Conservation (phyloP, 2,797 vertebrate genomes). For the Hoplostethus mediterraneus region DNA sequence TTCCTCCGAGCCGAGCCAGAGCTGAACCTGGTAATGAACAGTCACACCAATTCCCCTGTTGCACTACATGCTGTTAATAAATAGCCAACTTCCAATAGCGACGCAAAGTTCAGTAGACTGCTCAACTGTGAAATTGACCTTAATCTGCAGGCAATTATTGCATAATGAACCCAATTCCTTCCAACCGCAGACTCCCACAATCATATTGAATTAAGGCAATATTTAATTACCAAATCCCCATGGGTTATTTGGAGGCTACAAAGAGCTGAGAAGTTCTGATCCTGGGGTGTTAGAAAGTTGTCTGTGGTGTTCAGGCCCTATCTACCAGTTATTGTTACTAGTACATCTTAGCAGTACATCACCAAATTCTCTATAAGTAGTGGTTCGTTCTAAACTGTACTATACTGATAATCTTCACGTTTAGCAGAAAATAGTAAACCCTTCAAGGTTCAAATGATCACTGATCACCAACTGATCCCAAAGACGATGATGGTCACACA, state of each 20-base stretch:
- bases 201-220: conserved; percentile 61
- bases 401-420: too few species aligned
- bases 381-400: too few species aligned
- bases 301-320: not conserved
- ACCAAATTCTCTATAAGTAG: too few species aligned
- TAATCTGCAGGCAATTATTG: conserved; percentile 62
- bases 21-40: conserved; percentile 22
- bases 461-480: too few species aligned
- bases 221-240: conserved; percentile 59
- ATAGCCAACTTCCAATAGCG: conserved; percentile 16
- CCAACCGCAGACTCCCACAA: conserved; percentile 44
- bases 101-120: conserved; percentile 39
- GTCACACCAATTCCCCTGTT: conserved; percentile 30
- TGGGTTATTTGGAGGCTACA: conserved; percentile 38
- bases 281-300: not conserved
- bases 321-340: too few species aligned
- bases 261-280: conserved; percentile 34
- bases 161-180: conserved; percentile 58
- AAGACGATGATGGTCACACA: too few species aligned
- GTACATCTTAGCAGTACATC: too few species aligned
- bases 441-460: too few species aligned
- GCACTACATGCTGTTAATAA: conserved; percentile 13
- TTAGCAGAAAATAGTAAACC: too few species aligned
- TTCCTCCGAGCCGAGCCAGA: conserved; percentile 1
- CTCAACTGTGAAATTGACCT: conserved; percentile 69